These are phyloP conservation scores for Sphecodes monilicornis DNA, from an alignment of 2,888 invertebrate species.

Conservation along the genomic window DNA sequence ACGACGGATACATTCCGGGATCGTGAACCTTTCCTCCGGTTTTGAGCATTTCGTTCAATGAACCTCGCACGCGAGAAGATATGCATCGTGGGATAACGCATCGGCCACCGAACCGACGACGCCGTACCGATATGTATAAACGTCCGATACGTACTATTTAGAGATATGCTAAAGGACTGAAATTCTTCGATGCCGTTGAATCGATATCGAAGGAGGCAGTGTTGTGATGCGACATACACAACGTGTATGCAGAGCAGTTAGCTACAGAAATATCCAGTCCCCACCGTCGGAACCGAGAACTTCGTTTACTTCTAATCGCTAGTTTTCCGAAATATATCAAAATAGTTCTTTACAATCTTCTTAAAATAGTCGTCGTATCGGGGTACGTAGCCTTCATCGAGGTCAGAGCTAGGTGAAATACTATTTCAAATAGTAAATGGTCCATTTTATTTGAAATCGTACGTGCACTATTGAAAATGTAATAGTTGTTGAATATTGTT, in stretches of 20 bases:
- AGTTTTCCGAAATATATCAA: constrained; percentile 11
- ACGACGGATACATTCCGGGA: constrained; percentile 51
- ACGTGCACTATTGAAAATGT: no score
- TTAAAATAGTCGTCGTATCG: constrained; percentile 13
- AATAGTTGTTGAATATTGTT: no score
- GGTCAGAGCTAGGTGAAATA: no score
- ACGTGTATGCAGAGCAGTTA: background rate
- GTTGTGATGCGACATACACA: constrained; percentile 24
- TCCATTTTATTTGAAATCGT: no score
- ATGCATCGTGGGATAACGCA: constrained; percentile 10
- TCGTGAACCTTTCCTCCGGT: constrained; percentile 9
- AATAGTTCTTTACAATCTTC: constrained; percentile 14
- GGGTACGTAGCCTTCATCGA: constrained; percentile 3
- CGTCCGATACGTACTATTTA: constrained; percentile 18
- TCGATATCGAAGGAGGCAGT: constrained; percentile 50
- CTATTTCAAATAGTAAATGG: no score
- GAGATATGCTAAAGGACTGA: background rate
- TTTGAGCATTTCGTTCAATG: constrained; percentile 15
- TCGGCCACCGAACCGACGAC: background rate
- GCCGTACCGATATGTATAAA: constrained; percentile 21
- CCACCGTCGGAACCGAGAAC: constrained; percentile 2
- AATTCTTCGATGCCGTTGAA: constrained; percentile 37
- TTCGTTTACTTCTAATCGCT: background rate
- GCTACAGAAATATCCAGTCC: constrained; percentile 7
- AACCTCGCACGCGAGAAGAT: constrained; percentile 1